phyloP scores from a whole-genome alignment of 2,888 invertebrate genomes.

The Phaedon cochleariae region DNA sequence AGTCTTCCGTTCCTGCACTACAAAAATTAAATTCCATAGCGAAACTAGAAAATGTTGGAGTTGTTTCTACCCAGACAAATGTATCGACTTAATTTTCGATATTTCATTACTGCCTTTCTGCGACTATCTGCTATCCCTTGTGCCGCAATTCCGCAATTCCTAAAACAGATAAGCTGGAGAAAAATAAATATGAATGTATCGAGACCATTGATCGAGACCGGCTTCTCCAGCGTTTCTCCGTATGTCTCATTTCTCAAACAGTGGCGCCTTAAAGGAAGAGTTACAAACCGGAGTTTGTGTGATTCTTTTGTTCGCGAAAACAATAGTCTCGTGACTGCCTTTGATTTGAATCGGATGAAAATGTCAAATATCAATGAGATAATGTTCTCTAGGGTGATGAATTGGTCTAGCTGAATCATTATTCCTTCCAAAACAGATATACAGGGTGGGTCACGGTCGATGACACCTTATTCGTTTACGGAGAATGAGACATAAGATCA shows the following conservation, averaged over 20 bases:
- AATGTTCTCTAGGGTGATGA: neutral
- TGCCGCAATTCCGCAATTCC: conserved; percentile 35
- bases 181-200: conserved; percentile 41
- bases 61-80: conserved; percentile 35
- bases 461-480: too few relatives aligned
- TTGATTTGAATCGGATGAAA: neutral
- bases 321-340: neutral
- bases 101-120: conserved; percentile 39
- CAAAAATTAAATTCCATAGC: conserved; percentile 35
- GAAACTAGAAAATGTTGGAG: conserved; percentile 32
- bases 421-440: too few relatives aligned
- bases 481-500: too few relatives aligned
- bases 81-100: conserved; percentile 45
- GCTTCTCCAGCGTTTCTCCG: conserved; percentile 26
- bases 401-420: neutral
- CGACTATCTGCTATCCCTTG: conserved; percentile 15
- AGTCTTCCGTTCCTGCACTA: conserved; percentile 24
- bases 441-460: too few relatives aligned
- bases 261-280: neutral
- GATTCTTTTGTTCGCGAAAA: neutral
- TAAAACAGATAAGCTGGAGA: conserved; percentile 37
- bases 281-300: neutral
- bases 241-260: conserved; percentile 18
- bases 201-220: too few relatives aligned
- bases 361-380: neutral